Percentiles rank a stretch among this genome's conserved stretches.
These are phyloP conservation scores for Antheraea pernyi DNA, from an alignment of 1,140 invertebrate genomes.

Conservation along the genomic window DNA sequence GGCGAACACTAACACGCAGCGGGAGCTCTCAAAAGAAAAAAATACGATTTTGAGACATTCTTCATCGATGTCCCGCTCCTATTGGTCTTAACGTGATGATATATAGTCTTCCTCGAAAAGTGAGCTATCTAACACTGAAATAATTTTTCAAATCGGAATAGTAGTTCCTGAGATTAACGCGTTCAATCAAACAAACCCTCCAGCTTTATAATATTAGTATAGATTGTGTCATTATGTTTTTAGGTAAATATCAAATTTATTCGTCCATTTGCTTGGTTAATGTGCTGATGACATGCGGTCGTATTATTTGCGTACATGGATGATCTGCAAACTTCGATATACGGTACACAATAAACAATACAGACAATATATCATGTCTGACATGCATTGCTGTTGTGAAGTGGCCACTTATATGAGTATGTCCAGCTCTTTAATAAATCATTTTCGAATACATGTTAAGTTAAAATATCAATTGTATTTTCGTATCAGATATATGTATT, in stretches of 20 bases:
- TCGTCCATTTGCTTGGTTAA: neutral
- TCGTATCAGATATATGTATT: neutral
- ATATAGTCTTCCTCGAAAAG: too few relatives aligned
- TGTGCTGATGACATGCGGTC: neutral
- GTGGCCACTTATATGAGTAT: neutral
- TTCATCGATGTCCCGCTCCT: too few relatives aligned
- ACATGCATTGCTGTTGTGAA: neutral
- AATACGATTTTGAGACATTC: too few relatives aligned
- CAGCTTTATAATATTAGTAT: too few relatives aligned
- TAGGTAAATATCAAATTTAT: neutral
- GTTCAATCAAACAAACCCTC: too few relatives aligned
- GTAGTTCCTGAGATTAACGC: too few relatives aligned
- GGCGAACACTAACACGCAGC: too few relatives aligned
- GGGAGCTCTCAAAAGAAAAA: too few relatives aligned
- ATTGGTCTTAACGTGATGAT: too few relatives aligned
- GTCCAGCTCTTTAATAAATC: neutral
- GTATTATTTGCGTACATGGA: neutral
- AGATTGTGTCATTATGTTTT: neutral
- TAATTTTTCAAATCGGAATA: too few relatives aligned
- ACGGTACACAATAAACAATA: neutral
- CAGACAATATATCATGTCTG: neutral
- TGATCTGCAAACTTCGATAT: neutral
- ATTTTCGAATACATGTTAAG: neutral
- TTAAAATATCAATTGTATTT: slow-evolving; percentile 1
- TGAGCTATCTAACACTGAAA: too few relatives aligned